phyloP scores from a whole-genome alignment of 2,888 invertebrate genomes.

The Aphrophora alni region DNA sequence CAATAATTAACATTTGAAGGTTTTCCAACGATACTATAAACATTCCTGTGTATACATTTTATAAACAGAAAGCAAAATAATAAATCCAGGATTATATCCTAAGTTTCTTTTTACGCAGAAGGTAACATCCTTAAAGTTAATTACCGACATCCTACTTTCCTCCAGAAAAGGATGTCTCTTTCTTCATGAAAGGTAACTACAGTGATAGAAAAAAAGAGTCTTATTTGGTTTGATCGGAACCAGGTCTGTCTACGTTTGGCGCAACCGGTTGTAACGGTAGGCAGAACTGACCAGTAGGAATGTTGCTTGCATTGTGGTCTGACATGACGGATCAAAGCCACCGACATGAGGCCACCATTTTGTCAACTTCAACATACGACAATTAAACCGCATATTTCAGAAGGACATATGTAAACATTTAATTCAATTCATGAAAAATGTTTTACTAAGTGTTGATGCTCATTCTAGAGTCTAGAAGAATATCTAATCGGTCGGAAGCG shows the following conservation, averaged over 20 bases:
- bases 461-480: no score
- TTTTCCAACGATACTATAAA: no score
- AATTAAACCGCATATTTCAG: neutral
- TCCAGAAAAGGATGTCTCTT: neutral
- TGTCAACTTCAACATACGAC: neutral
- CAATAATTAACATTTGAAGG: no score
- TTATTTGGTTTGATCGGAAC: neutral
- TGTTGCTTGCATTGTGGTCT: no score
- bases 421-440: neutral
- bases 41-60: no score
- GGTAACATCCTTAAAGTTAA: neutral
- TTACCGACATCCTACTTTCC: neutral
- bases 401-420: neutral
- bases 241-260: neutral
- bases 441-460: neutral
- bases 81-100: no score
- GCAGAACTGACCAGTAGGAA: neutral
- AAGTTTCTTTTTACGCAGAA: no score
- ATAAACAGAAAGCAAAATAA: no score
- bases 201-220: neutral
- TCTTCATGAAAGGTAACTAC: neutral
- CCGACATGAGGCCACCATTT: neutral
- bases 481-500: no score
- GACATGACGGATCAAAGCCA: neutral
- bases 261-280: neutral